Conservation (phyloP, 37 sponge, comb jelly and placozoan species). For the Aplysina aerophoba region DNA sequence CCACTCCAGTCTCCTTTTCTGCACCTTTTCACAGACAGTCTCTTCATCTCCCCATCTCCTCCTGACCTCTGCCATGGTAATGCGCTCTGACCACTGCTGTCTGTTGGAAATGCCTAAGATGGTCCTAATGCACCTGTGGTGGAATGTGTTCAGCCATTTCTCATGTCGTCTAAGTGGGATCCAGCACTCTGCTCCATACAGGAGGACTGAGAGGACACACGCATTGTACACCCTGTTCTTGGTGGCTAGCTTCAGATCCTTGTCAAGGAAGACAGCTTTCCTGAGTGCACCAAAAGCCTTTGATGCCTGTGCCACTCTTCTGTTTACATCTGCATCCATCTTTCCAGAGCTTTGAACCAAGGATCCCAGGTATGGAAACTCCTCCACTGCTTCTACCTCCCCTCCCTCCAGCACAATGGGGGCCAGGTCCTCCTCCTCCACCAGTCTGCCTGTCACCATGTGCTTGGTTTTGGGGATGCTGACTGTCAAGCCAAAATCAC, state of each 20-base stretch:
- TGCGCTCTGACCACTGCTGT: constrained; percentile 40
- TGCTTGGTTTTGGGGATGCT: constrained; percentile 30
- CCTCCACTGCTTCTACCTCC: constrained; percentile 29
- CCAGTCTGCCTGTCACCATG: constrained; percentile 37
- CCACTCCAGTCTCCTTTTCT: constrained; percentile 32
- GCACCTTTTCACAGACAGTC: constrained; percentile 4
- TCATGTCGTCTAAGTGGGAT: constrained; percentile 31
- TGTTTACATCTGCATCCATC: constrained; percentile 39
- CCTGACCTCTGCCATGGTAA: constrained; percentile 28
- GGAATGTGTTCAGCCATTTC: constrained; percentile 43
- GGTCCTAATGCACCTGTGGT: constrained; percentile 46
- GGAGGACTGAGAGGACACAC: constrained; percentile 34
- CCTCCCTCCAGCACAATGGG: not conserved
- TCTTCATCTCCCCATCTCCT: constrained; percentile 49
- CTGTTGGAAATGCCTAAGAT: constrained; percentile 44
- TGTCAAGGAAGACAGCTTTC: constrained; percentile 41
- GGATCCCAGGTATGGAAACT: constrained; percentile 38
- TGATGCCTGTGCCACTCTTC: constrained; percentile 33
- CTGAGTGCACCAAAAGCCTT: constrained; percentile 41
- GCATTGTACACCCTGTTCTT: constrained; percentile 20
- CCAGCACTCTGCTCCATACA: constrained; percentile 47
- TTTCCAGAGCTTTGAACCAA: constrained; percentile 17
- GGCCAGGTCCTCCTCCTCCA: constrained; percentile 1
- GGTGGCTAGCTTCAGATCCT: constrained; percentile 7
- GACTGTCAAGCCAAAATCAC: constrained; percentile 30